A percentile compares a stretch with the other conserved stretches of the same genome.
These are phyloP conservation scores for Liolophura sinensis DNA, from an alignment of 1,140 invertebrate species.

Conservation along the genomic window DNA sequence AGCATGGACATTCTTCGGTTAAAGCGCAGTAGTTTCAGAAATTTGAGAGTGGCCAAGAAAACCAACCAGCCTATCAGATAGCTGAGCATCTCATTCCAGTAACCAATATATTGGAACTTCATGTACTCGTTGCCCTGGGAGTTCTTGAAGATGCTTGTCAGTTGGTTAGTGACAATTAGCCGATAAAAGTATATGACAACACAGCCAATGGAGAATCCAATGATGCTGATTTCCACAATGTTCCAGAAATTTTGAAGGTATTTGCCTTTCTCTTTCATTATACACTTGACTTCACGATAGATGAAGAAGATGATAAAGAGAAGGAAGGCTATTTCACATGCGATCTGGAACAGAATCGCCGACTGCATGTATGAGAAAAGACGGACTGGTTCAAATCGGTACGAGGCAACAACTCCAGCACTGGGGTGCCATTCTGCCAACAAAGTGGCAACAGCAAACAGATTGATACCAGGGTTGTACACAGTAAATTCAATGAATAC, in stretches of 20 bases:
- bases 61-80: conserved; percentile 62
- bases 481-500: conserved; percentile 66
- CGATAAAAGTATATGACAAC: conserved; percentile 59
- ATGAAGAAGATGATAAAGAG: conserved; percentile 63
- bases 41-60: conserved; percentile 63
- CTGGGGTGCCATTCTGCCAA: conserved; percentile 62
- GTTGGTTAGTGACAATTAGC: conserved; percentile 44
- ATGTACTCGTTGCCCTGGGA: conserved; percentile 63
- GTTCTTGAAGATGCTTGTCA: conserved; percentile 56
- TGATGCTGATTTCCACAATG: conserved; percentile 58
- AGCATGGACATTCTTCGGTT: conserved; percentile 62
- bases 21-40: conserved; percentile 63
- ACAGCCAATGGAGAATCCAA: conserved; percentile 53
- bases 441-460: conserved; percentile 62
- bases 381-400: conserved; percentile 61
- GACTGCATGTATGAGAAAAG: conserved; percentile 47
- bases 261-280: conserved; percentile 37
- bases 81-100: conserved; percentile 60
- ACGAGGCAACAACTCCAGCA: conserved; percentile 61
- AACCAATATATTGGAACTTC: conserved; percentile 61
- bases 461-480: conserved; percentile 64
- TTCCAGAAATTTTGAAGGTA: conserved; percentile 62
- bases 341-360: conserved; percentile 46
- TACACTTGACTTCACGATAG: conserved; percentile 50
- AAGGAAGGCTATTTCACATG: conserved; percentile 43